Conservation (phyloP, 2,888 invertebrate species). For the Bibio marci region DNA sequence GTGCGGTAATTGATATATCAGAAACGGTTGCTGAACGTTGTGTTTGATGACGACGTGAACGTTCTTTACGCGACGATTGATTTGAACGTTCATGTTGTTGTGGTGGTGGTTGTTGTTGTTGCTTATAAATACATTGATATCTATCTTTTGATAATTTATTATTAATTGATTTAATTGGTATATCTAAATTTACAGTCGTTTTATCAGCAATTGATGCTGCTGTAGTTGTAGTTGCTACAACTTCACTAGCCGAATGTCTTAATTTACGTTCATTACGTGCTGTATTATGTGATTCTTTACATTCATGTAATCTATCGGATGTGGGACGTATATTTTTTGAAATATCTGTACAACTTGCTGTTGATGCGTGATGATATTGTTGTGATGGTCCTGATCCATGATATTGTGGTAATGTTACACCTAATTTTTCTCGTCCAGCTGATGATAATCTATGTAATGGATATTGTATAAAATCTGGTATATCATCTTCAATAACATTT, state of each 20-base stretch:
- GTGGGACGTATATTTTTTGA: constrained; percentile 12
- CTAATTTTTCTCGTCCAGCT: constrained; percentile 14
- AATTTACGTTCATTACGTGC: constrained; percentile 21
- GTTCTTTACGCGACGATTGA: constrained; percentile 17
- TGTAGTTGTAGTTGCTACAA: constrained; percentile 17
- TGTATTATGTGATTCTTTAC: constrained; percentile 9
- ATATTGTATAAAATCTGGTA: constrained; percentile 26
- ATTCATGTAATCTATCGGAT: constrained; percentile 8
- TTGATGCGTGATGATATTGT: constrained; percentile 3
- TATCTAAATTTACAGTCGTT: constrained; percentile 17
- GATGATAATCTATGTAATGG: constrained; percentile 25
- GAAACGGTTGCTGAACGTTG: constrained; percentile 29
- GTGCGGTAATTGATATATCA: constrained; percentile 22
- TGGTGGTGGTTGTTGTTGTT: constrained; percentile 10
- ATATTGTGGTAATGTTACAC: not conserved
- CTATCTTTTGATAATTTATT: constrained; percentile 1
- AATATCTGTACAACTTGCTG: constrained; percentile 15
- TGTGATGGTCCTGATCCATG: too few species aligned
- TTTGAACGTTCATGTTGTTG: constrained; percentile 7
- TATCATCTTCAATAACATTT: constrained; percentile 18
- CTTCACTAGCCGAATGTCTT: constrained; percentile 27
- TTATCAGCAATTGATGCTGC: constrained; percentile 8
- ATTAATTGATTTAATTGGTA: constrained; percentile 8
- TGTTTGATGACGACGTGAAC: constrained; percentile 28
- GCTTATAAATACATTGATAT: constrained; percentile 4